phyloP scores from a whole-genome alignment of 2,797 vertebrate species.

The Apogon talboti region DNA sequence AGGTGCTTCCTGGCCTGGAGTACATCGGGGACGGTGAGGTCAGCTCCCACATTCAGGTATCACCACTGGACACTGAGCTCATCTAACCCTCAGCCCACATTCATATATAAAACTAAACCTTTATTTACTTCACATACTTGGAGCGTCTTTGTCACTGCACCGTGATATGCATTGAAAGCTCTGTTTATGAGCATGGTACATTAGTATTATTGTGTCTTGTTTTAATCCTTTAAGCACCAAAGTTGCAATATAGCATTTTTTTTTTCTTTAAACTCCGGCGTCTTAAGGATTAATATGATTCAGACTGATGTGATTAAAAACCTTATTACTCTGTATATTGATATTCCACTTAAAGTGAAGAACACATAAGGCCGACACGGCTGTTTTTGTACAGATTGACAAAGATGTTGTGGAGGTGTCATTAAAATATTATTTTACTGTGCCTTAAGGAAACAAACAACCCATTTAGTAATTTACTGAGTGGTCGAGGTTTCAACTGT shows the following conservation, averaged over 20 bases:
- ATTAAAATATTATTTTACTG: background rate
- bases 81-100: too few relatives aligned
- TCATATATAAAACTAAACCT: background rate
- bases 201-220: too few relatives aligned
- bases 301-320: too few relatives aligned
- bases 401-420: background rate
- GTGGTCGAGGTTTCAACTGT: constrained; percentile 2
- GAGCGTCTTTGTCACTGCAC: background rate
- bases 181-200: too few relatives aligned
- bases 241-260: too few relatives aligned
- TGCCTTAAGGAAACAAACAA: constrained; percentile 23
- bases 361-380: background rate
- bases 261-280: too few relatives aligned
- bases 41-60: constrained; percentile 31
- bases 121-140: background rate
- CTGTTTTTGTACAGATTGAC: background rate
- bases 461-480: background rate
- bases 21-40: constrained; percentile 52
- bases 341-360: too few relatives aligned
- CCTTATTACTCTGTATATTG: too few relatives aligned
- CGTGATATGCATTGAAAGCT: background rate
- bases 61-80: background rate
- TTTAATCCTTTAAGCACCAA: too few relatives aligned
- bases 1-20: constrained; percentile 74
- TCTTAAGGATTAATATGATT: too few relatives aligned